Conservation (phyloP, 2,113 vertebrate genomes). For the Willisornis vidua region DNA sequence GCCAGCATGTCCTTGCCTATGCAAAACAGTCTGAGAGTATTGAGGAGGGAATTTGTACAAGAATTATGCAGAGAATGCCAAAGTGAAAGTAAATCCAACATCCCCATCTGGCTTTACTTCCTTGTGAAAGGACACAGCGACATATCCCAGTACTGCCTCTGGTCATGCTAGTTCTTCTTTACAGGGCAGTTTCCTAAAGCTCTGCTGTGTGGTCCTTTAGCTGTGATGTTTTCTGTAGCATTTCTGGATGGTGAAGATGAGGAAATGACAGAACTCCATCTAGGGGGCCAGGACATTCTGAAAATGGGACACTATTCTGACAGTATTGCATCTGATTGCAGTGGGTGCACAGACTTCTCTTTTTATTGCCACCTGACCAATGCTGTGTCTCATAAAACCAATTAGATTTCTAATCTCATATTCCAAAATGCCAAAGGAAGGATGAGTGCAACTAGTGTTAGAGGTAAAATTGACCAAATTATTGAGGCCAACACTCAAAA, state of each 20-base stretch:
- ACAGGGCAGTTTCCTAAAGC: not conserved
- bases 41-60: not conserved
- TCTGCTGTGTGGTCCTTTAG: not conserved
- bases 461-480: no score
- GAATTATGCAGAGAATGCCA: not conserved
- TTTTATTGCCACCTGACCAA: not conserved
- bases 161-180: not conserved
- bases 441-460: not conserved
- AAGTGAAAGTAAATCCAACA: slow-evolving; percentile 6
- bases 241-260: not conserved
- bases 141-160: not conserved
- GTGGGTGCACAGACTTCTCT: not conserved
- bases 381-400: not conserved
- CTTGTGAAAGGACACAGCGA: not conserved
- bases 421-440: slow-evolving; percentile 7
- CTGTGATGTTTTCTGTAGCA: not conserved
- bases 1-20: not conserved
- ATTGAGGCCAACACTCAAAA: no score
- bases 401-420: not conserved
- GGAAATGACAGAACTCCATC: not conserved
- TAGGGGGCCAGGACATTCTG: not conserved
- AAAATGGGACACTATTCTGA: not conserved
- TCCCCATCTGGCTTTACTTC: slow-evolving; percentile 14
- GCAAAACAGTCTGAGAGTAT: not conserved
- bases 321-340: not conserved